Base-by-base conservation (phyloP, 2,113 vertebrate genomes). In the Ellobius talpinus region DNA sequence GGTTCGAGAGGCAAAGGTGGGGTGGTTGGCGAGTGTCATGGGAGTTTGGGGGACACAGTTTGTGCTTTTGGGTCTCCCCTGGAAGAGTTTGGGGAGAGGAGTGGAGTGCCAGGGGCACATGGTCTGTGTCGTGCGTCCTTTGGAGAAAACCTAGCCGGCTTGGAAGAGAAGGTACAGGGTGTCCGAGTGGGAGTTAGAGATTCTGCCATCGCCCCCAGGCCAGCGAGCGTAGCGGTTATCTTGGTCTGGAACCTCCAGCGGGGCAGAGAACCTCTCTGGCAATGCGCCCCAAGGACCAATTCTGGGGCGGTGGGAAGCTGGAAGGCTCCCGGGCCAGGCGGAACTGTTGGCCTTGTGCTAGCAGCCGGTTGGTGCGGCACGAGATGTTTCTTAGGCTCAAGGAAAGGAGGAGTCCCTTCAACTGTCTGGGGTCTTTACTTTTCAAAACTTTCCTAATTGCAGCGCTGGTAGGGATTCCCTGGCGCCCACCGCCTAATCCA, bases 1-100 rank as follows among this genome's bases (percentile, higher is more conserved):
- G 92, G 36, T 33, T 89, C 23, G 8, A 70, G 92, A 77, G 90
- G 45, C 55, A 23, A 58, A 61, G 82, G 26, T 70, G 76, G 87
- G 87, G 42, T 63, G 91, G 58, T 86, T 79, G 93, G 68, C 68
- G 68, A 76, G 84, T 70, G 84, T 85, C 85, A 47, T 55, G 93
- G 66, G 93, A 96, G 97, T 97, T 97, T 94, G 6, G 65, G 95
- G 96, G 96, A 95, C 74, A n/a, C 77, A 58, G 61, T 81, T 70
- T 78, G 58, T 86, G 91, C 77, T 66, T 90, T 42, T 63, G 73
- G 72, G 94, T 89, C 36, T 95, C 70, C 52, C 73, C 14, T 11
- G 94, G 47, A 97, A 96, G 96, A 97, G 97, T 97, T 96, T 96
- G 58, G 81, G 94, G 94, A 94, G 90, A 92, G n/a, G 47, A 81